These are phyloP conservation scores for Trididemnum clinides DNA, from an alignment of 23 tunicate species.

Conservation along the genomic window DNA sequence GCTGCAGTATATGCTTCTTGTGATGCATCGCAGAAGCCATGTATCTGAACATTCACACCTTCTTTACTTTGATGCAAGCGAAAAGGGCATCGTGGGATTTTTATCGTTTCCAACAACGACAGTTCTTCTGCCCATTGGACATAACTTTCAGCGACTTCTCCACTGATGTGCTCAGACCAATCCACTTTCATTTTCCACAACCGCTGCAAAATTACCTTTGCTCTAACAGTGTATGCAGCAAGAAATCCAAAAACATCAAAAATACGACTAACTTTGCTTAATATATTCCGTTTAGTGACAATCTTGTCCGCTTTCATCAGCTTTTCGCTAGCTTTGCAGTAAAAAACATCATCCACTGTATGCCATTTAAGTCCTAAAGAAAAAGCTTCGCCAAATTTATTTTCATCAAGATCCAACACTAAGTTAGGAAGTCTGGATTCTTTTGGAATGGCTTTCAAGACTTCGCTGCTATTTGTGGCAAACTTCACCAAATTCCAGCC, in stretches of 20 bases:
- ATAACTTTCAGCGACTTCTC: neutral
- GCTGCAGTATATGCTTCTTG: too few relatives aligned
- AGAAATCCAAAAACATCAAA: neutral
- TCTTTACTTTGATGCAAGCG: neutral
- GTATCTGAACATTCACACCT: neutral
- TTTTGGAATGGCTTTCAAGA: neutral
- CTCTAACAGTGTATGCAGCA: too few relatives aligned
- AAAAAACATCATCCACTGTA: slow-evolving; percentile 3
- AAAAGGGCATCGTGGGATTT: neutral
- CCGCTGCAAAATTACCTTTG: too few relatives aligned
- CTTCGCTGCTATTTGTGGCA: neutral
- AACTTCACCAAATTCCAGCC: neutral
- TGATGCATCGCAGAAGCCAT: neutral
- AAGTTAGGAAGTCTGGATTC: neutral
- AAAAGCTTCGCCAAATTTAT: neutral
- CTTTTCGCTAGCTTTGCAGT: neutral
- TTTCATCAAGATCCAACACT: neutral
- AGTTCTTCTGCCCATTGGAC: neutral
- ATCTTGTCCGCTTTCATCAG: neutral
- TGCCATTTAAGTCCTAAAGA: neutral
- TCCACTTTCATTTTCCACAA: too few relatives aligned
- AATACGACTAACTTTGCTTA: neutral
- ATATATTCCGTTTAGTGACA: neutral
- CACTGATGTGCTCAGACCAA: neutral
- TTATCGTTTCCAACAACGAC: too few relatives aligned